Base-by-base conservation (phyloP, 2,888 invertebrate species). In the Chalcosyrphus nemorum region DNA sequence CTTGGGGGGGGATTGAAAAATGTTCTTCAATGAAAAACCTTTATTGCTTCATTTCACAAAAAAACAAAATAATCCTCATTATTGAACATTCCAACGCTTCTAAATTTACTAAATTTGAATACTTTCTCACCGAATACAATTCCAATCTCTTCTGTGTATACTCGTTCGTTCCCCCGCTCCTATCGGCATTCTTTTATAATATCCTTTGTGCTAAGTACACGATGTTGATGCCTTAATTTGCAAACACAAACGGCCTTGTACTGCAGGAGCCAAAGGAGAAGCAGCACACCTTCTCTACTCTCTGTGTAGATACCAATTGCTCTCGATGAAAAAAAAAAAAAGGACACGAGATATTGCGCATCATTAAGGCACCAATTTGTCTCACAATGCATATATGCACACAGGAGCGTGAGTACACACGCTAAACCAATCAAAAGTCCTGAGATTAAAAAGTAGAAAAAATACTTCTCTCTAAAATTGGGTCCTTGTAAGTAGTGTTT, bases 201-300 rank as follows among this genome's bases (percentile, higher is more conserved):
- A 66, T 50, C 29, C 63, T 52, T 38, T 29, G 41, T 57, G 63
- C 43, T 45, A 61, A 77, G 66, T 61, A 77, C 68, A 68, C 32
- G 52, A 77, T 57, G 68, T 61, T 77, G 61, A 77, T 77, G 70
- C 29, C 54, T 77, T 70, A 70, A 77, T 77, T 70, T 54, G 70
- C 45, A 77, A 61, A 54, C 70, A 77, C 61, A 77, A 70, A 29
- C 56, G 56, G 77, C 54, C 54, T 76, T 70, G 76, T 56, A 35
- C 24, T 2, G 59, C 13, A 41, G 24, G n/a, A 27, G 15, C 15
- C 19, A 59, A 15, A 7, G 43, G 38, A 19, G 41, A n/a, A n/a
- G 21, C 13, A 27, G 17, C 24, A 38, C n/a, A 35, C 27, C 59
- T 59, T 15, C 24, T 11, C 11, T 38, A 5, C 7, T 1, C 9